A percentile compares a stretch with the other conserved stretches of the same genome.
These are phyloP conservation scores for Drosophila atripex DNA, from an alignment of 2,888 invertebrate species.

Conservation along the genomic window DNA sequence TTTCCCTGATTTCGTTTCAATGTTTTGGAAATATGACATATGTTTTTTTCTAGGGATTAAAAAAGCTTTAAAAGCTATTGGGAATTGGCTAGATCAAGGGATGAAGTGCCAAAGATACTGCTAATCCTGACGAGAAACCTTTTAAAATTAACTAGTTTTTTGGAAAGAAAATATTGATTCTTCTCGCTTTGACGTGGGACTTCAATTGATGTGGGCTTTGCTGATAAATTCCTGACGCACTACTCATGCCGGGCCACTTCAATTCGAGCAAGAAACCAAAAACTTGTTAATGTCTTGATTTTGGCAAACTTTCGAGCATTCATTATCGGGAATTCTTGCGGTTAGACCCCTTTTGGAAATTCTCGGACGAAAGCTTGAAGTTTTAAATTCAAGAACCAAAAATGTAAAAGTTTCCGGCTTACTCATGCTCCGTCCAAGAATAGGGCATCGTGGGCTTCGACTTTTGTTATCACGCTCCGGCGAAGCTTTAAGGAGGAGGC, in stretches of 20 bases:
- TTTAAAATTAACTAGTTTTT: too few relatives aligned
- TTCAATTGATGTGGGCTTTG: neutral
- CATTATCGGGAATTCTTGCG: neutral
- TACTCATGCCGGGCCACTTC: neutral
- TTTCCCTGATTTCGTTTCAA: neutral
- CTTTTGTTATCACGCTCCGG: conserved; percentile 18
- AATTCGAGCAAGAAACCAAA: neutral
- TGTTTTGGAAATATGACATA: neutral
- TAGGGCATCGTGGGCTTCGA: conserved; percentile 30
- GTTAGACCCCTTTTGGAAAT: neutral
- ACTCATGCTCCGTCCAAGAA: conserved; percentile 7
- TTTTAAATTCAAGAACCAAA: conserved; percentile 4
- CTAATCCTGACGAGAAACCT: too few relatives aligned
- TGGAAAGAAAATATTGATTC: neutral
- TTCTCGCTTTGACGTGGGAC: neutral
- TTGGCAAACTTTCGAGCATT: neutral
- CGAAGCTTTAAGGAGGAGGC: conserved; percentile 10
- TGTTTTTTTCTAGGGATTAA: neutral
- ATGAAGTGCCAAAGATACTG: too few relatives aligned
- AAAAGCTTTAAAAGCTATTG: neutral
- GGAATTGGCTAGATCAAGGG: too few relatives aligned
- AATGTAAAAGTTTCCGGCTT: conserved; percentile 7
- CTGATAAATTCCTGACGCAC: too few relatives aligned
- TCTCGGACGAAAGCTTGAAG: neutral
- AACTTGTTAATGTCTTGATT: neutral